phyloP scores from a whole-genome alignment of 2,797 vertebrate genomes.

The Poecilia gillii region DNA sequence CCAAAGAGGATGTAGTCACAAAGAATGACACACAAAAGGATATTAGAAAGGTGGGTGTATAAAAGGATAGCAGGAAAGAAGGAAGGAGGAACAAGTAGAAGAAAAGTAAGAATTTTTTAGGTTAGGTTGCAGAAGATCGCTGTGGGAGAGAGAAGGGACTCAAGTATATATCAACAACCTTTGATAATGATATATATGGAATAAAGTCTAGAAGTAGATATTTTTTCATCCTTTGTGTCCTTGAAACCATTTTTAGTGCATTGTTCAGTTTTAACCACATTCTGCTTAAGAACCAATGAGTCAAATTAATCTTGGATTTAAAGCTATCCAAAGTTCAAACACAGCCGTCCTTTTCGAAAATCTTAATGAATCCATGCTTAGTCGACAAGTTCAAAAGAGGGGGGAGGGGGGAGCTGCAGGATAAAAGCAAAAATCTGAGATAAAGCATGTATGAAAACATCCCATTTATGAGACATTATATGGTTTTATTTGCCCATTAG shows the following conservation, averaged over 20 bases:
- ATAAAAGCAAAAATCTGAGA: background rate
- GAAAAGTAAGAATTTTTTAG: background rate
- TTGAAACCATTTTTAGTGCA: background rate
- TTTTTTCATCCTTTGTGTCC: background rate
- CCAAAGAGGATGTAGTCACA: too few relatives aligned
- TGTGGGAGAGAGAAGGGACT: background rate
- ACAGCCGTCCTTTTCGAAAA: background rate
- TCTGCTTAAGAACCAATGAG: background rate
- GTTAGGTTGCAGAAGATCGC: background rate
- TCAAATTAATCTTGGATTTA: background rate
- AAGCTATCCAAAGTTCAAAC: background rate
- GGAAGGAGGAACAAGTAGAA: background rate
- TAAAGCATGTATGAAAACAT: background rate
- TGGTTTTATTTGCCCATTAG: background rate
- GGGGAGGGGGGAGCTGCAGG: background rate
- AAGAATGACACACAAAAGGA: background rate
- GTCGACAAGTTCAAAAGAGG: background rate
- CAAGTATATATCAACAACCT: background rate
- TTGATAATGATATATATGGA: background rate
- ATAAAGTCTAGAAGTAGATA: background rate
- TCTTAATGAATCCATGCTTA: background rate
- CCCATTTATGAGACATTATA: background rate
- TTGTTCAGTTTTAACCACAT: background rate
- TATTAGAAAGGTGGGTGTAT: background rate
- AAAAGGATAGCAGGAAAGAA: background rate